A percentile compares a stretch with the other conserved stretches of the same genome.
Conservation (phyloP, 2,888 invertebrate species). For the Hydraecia micacea region DNA sequence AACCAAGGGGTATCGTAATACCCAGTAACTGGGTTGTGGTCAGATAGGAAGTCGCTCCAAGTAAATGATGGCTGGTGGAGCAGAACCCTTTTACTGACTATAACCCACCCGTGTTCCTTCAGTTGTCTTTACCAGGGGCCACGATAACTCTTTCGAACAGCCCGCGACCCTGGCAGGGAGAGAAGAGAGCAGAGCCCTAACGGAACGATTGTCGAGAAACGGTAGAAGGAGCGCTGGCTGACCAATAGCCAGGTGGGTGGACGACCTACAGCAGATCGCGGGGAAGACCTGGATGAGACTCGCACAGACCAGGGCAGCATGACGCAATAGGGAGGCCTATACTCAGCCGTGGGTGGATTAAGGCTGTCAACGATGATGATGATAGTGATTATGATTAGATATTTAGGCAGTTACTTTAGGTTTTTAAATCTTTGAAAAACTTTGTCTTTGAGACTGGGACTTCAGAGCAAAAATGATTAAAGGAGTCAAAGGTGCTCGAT, state of each 20-base stretch:
- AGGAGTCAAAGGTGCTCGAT: neutral
- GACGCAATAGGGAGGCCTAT: no score
- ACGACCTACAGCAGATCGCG: neutral
- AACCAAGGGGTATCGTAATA: no score
- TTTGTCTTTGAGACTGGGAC: neutral
- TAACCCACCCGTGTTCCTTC: no score
- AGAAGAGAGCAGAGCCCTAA: neutral
- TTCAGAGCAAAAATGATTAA: neutral
- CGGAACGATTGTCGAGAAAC: neutral
- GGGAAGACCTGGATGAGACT: neutral
- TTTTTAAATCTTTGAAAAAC: neutral
- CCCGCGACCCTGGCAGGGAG: no score
- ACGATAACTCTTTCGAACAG: no score
- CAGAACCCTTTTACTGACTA: no score
- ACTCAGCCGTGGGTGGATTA: neutral
- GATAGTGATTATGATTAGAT: neutral
- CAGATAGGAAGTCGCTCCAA: no score
- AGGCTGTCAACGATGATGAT: neutral
- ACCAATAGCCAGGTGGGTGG: neutral
- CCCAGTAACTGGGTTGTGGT: no score
- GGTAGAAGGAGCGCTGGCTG: neutral
- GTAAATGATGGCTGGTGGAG: neutral
- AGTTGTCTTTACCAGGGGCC: no score
- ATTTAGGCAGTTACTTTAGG: neutral
- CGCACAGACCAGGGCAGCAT: neutral